Evolutionary conservation across 53 echinoderm and acorn worm species (phyloP), one percentile per base, ranked within the genome.

Genomic region (Zoroaster sp.): DNA sequence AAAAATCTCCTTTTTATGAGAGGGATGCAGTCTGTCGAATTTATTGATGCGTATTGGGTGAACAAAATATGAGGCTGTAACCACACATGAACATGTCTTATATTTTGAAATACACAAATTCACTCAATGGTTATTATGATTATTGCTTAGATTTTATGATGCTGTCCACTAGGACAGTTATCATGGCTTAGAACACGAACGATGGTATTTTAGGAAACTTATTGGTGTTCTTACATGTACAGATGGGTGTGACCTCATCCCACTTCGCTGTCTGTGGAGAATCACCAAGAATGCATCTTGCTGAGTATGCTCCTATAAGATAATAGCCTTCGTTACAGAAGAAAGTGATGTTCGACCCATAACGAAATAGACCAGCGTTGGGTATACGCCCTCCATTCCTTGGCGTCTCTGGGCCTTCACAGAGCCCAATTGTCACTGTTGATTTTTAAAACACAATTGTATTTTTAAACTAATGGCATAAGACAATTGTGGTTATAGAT

Each of bases 341-440:
- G 51, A 85, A 85, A 20, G 35, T 49, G 70, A 85, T 40, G 18
- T 71, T 85, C 4, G 49, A 20, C 20, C 38, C 85, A 66, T 85
- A 85, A n/a, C 20, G 69, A 34, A 85, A 85, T 11, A 31, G 45
- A 8, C 46, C 85, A 17, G 4, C 21, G 8, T 4, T 8, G 5
- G 79, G 40, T 23, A 76, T 32, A 55, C 82, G 92, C 5, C 74
- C 17, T 21, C 94, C 94, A 65, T 92, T 83, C 4, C 37, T 69
- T 13, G 92, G 94, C 31, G 21, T 78, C n/a, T 90, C 92, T 4
- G 90, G 92, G 44, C 93, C 78, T 9, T 40, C 37, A 41, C 94
- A 94, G 2, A 88, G 78, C 0, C 93, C 94, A 44, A 94, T 89
- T 5, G 90, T 93, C 41, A 93, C 94, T 94, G 90, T 4, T 30